Evolutionary conservation across 2,113 vertebrate species (phyloP).

Genomic region (Casuarius casuarius): DNA sequence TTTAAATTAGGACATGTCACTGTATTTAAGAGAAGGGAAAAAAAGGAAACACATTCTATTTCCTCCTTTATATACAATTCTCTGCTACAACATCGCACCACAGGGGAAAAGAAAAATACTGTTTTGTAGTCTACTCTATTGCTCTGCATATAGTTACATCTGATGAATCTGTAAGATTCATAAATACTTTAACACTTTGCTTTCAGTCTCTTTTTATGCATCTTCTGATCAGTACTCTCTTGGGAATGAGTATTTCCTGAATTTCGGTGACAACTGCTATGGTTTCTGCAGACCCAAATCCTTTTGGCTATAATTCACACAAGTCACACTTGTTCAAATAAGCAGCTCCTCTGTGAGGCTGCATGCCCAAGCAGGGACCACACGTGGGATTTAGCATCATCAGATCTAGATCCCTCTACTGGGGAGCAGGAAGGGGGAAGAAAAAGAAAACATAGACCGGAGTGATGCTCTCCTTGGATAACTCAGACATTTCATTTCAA

Average conservation of each 20-base stretch:
- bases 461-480: not conserved
- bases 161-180: not conserved
- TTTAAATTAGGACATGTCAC: constrained; percentile 73
- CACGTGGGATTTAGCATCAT: not conserved
- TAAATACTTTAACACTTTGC: not conserved
- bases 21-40: constrained; percentile 51
- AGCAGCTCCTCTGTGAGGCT: not conserved
- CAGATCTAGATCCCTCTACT: not conserved
- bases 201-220: not conserved
- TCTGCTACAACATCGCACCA: not conserved
- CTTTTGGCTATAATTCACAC: not conserved
- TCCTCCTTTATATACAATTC: not conserved
- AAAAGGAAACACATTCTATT: constrained; percentile 51
- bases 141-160: not conserved
- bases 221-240: not conserved
- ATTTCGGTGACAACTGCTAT: not conserved
- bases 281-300: not conserved
- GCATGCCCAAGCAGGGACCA: not conserved
- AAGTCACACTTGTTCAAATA: not conserved
- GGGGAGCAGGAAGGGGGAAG: not conserved
- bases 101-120: constrained; percentile 6
- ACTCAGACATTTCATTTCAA: not conserved
- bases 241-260: not conserved
- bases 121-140: constrained; percentile 2
- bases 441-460: not conserved